These are phyloP conservation scores for Ethmia dodecea DNA, from an alignment of 2,888 invertebrate genomes.

Conservation along the genomic window DNA sequence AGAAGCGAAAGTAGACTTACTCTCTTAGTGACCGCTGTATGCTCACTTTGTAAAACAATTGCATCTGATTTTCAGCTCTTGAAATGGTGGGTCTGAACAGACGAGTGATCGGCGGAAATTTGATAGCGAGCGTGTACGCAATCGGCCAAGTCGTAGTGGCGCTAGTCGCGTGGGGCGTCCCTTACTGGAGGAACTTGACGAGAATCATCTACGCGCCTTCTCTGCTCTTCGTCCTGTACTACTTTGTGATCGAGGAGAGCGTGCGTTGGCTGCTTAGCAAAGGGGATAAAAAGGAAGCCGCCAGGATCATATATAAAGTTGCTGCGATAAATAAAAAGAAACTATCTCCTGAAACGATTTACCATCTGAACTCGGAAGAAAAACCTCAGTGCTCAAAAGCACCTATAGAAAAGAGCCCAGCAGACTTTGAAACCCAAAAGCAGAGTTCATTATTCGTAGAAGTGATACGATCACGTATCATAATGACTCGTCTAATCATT, in stretches of 20 bases:
- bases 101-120: constrained; percentile 81
- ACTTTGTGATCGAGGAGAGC: constrained; percentile 81
- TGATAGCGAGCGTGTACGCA: constrained; percentile 81
- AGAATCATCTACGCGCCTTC: constrained; percentile 80
- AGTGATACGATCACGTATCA: constrained; percentile 66
- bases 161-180: constrained; percentile 78
- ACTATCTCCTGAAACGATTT: constrained; percentile 47
- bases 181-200: constrained; percentile 81
- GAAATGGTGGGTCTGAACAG: constrained; percentile 82
- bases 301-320: constrained; percentile 65
- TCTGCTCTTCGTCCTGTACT: constrained; percentile 78
- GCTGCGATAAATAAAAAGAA: constrained; percentile 61
- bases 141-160: constrained; percentile 81
- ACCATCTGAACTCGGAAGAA: constrained; percentile 27
- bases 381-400: constrained; percentile 1
- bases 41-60: background rate
- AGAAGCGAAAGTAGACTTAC: too few species aligned
- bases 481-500: constrained; percentile 73
- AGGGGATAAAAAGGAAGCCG: constrained; percentile 71
- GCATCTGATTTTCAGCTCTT: constrained; percentile 66
- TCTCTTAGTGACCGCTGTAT: background rate
- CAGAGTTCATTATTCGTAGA: constrained; percentile 37
- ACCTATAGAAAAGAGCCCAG: constrained; percentile 1
- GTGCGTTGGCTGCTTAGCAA: constrained; percentile 84
- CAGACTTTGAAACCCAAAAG: constrained; percentile 4